Base-by-base conservation (phyloP, 2,113 vertebrate genomes). In the Leuciscus idus region DNA sequence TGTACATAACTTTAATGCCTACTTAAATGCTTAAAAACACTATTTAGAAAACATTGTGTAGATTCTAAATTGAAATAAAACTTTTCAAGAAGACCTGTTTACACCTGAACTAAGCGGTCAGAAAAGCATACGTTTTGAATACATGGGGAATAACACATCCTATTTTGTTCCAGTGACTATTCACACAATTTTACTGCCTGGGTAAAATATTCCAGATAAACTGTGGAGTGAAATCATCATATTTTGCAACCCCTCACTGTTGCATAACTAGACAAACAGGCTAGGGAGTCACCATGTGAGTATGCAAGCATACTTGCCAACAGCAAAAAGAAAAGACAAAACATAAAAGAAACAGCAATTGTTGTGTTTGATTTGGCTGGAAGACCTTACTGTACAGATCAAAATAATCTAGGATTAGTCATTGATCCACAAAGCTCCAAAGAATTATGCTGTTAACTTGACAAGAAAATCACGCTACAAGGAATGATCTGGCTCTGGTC, bases 401-500 rank as follows among this genome's bases (percentile, higher is more conserved):
- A 48, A n/a, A 74, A 33, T 59, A 39, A 80, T 11, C 48, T 39
- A n/a, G 26, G 15, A 21, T 77, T 55, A 46, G 12, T 76, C 4
- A 50, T 15, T 76, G 74, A 52, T 76, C 48, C 48, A 39, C 68
- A 72, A 72, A 19, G 36, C 33, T 72, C 17, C 7, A 21, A 52
- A 52, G 26, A 6, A 17, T 75, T 50, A 52, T 30, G 15, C 13
- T 52, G 6, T 19, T 50, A 76, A 75, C 13, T 8, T 48, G 8
- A 19, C 28, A 79, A 59, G 57, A 81, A 61, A 81, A 61, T 30
- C 12, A 7, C n/a, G 2, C 12, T 43, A 21, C 3, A n/a, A 43
- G 39, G 30, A 86, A 86, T 33, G 11, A 5, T 3, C 36, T 77
- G 85, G 82, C 70, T n/a, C 12, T 13, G 33, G 28, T 75, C 21